Percentiles rank a stretch among this genome's conserved stretches.
Evolutionary conservation across 2,888 invertebrate genomes (phyloP).

Genomic region (Sepioteuthis lessoniana): DNA sequence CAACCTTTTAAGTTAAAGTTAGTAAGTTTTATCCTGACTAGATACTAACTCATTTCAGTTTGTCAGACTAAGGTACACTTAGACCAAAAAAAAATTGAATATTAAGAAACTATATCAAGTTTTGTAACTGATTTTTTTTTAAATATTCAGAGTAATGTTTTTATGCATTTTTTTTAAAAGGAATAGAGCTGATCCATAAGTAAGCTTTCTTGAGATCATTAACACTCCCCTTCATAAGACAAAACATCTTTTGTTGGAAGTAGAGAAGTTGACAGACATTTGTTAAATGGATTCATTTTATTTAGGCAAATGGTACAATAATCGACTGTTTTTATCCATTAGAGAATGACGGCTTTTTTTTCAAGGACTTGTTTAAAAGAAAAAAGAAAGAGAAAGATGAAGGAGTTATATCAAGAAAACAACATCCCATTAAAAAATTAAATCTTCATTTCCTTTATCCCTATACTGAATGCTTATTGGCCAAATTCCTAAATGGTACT

Average conservation of each 20-base stretch:
- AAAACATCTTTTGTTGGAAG: neutral
- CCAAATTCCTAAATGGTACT: too few species aligned
- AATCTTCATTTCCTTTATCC: neutral
- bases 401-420: neutral
- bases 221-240: neutral
- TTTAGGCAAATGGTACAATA: neutral
- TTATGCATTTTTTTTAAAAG: neutral
- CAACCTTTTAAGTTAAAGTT: neutral
- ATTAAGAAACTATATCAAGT: neutral
- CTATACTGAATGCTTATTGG: neutral
- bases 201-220: neutral
- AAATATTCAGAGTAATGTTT: neutral
- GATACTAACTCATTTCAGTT: neutral
- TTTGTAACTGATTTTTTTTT: neutral
- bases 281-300: neutral
- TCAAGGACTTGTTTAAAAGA: neutral
- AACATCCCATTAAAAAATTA: neutral
- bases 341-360: neutral
- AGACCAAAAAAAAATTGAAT: neutral
- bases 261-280: neutral
- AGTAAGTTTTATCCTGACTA: neutral
- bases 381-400: neutral
- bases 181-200: neutral
- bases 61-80: neutral
- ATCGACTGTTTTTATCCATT: neutral